Evolutionary conservation across 1,140 invertebrate genomes (phyloP).

Genomic region (Caenorhabditis tropicalis): DNA sequence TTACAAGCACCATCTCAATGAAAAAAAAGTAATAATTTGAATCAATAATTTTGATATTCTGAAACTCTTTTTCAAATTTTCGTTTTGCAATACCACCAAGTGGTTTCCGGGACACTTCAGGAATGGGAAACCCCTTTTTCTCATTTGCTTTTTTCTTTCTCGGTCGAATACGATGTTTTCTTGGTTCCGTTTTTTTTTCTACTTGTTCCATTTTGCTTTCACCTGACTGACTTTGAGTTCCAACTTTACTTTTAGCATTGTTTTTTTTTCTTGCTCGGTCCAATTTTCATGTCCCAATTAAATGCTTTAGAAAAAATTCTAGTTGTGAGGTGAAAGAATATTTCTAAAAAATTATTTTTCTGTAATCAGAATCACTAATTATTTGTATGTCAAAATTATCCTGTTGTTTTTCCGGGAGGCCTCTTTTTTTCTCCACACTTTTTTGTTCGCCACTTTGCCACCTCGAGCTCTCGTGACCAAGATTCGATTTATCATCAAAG

Average conservation of each 20-base stretch:
- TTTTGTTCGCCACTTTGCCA: slow-evolving; percentile 7
- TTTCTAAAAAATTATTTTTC: too few species aligned
- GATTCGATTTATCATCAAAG: slow-evolving; percentile 18
- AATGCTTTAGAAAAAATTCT: too few species aligned
- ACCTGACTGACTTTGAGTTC: slow-evolving; percentile 38
- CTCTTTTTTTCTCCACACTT: background rate
- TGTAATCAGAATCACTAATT: background rate
- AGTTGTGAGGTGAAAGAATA: too few species aligned
- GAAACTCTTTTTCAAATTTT: too few species aligned
- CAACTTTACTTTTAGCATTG: background rate
- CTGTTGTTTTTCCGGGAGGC: too few species aligned
- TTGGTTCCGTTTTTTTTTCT: background rate
- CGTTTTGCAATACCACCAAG: background rate
- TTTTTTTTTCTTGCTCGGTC: background rate
- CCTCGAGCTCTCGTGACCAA: slow-evolving; percentile 20
- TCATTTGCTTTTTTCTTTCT: slow-evolving; percentile 6
- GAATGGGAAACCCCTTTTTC: slow-evolving; percentile 11
- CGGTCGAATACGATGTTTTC: background rate
- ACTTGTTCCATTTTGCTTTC: background rate
- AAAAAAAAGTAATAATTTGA: background rate
- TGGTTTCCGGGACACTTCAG: background rate
- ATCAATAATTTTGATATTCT: too few species aligned
- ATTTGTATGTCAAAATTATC: slow-evolving; percentile 18
- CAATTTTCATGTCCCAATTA: too few species aligned
- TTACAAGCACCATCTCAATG: background rate